A percentile compares a stretch with the other conserved stretches of the same genome.
These are phyloP conservation scores for Tretioscincus oriximinensis DNA, from an alignment of 2,113 vertebrate genomes.

Conservation along the genomic window DNA sequence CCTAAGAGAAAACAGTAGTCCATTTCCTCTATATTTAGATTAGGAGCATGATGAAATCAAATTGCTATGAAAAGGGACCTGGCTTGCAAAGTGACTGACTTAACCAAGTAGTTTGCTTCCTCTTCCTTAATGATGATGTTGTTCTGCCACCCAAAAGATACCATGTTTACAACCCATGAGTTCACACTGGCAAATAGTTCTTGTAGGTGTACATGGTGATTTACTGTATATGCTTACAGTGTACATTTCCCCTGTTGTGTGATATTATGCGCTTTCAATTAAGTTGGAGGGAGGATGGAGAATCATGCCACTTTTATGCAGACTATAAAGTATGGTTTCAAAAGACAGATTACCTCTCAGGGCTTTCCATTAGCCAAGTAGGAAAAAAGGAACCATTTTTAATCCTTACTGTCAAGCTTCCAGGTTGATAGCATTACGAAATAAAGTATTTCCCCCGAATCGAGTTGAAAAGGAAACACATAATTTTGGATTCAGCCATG, in stretches of 20 bases:
- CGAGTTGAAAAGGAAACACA: constrained; percentile 63
- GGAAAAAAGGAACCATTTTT: constrained; percentile 77
- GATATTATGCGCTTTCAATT: constrained; percentile 78
- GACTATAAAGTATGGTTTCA: constrained; percentile 75
- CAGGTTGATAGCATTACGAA: constrained; percentile 75
- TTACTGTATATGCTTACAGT: constrained; percentile 74
- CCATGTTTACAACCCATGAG: constrained; percentile 62
- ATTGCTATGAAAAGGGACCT: constrained; percentile 56
- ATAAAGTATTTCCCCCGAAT: constrained; percentile 65
- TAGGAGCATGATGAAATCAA: constrained; percentile 52
- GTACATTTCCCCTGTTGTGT: constrained; percentile 77
- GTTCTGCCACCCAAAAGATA: constrained; percentile 53
- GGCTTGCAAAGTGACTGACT: constrained; percentile 54
- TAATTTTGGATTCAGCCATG: constrained; percentile 56
- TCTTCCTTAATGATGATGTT: constrained; percentile 31
- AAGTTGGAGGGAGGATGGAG: constrained; percentile 70
- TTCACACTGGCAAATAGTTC: constrained; percentile 66
- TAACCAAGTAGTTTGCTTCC: constrained; percentile 42
- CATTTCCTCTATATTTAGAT: constrained; percentile 30
- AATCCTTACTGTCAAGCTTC: constrained; percentile 80
- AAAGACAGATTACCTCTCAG: constrained; percentile 83
- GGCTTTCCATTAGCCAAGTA: constrained; percentile 79
- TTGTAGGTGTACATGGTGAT: constrained; percentile 66
- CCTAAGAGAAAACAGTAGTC: background rate
- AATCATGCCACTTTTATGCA: constrained; percentile 80